Evolutionary conservation across 2,113 vertebrate genomes (phyloP), one percentile per base, ranked within the genome.

Genomic region (Gambusia holbrooki): DNA sequence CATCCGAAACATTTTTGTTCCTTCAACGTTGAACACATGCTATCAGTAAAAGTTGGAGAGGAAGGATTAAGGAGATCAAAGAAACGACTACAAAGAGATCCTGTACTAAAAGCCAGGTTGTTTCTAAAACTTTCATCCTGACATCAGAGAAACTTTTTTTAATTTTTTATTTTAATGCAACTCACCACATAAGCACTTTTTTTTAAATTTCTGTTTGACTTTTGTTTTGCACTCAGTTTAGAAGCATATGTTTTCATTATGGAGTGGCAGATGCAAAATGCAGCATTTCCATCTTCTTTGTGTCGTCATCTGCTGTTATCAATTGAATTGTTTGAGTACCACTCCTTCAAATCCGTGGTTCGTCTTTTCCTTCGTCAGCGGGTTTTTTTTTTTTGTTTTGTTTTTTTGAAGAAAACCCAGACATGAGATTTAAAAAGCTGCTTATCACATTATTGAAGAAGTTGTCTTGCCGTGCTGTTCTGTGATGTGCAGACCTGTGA

Each of bases 291-390:
- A 8, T 54, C 51, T 58, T 9, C 25, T 58, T n/a, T 22, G 51
- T n/a, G 5, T 10, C 9, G 51, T 10, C 2, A n/a, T 58, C 51
- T n/a, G 2, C 51, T 58, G 51, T 58, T 7, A n/a, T 7, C 17
- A 9, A 3, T 58, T 58, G n/a, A 11, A n/a, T 58, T 11, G 25
- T 58, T n/a, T 58, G 51, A 58, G 10, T n/a, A 10, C 10, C 22
- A 58, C 9, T 5, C 51, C 19, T n/a, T 58, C 19, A 58, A 22
- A 3, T 58, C 19, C n/a, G 51, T n/a, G 51, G 25, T 58, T 58
- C 51, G n/a, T 6, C 51, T 84, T 11, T 37, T 79, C 71, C 63
- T 82, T 82, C 81, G 71, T 90, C 87, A 88, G 88, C 88, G 77
- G n/a, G n/a, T 27, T 27, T 27, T 27, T 27, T 27, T 27, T 27